A percentile compares a stretch with the other conserved stretches of the same genome.
Evolutionary conservation across 2,888 invertebrate genomes (phyloP).

Genomic region (Helleia helle): DNA sequence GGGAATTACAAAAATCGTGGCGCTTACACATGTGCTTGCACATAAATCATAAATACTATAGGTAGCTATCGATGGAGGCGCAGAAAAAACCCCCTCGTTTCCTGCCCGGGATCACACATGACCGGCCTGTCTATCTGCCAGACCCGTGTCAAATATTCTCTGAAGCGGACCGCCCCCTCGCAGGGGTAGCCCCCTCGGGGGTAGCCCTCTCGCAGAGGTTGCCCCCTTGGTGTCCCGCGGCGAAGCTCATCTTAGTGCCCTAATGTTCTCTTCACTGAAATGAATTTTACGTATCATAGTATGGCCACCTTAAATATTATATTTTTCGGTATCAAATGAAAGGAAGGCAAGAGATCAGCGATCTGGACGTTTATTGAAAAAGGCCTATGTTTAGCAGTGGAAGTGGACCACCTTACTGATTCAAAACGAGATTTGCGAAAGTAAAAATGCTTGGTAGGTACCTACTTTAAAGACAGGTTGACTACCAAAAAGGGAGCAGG

Average conservation of each 20-base stretch:
- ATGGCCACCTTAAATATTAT: too few species aligned
- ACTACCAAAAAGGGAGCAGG: too few species aligned
- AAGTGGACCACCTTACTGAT: too few species aligned
- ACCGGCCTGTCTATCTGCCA: slow-evolving; percentile 74
- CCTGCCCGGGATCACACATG: slow-evolving; percentile 72
- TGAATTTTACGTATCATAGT: slow-evolving; percentile 46
- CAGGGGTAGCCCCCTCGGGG: slow-evolving; percentile 62
- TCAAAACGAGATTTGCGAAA: too few species aligned
- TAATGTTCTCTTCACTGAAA: slow-evolving; percentile 61
- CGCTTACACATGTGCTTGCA: slow-evolving; percentile 62
- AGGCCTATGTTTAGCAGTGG: too few species aligned
- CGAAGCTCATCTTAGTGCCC: slow-evolving; percentile 71
- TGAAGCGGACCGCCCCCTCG: slow-evolving; percentile 67
- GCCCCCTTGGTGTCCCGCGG: slow-evolving; percentile 69
- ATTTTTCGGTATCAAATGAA: too few species aligned
- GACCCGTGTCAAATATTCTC: slow-evolving; percentile 75
- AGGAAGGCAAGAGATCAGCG: too few species aligned
- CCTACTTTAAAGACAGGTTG: too few species aligned
- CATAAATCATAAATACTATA: slow-evolving; percentile 68
- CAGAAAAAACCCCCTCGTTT: slow-evolving; percentile 68
- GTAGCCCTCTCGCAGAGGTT: slow-evolving; percentile 52
- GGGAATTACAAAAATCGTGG: slow-evolving; percentile 42
- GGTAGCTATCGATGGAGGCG: slow-evolving; percentile 57
- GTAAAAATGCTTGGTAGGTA: too few species aligned
- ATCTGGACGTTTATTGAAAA: too few species aligned